Base-by-base conservation (phyloP, 2,113 vertebrate genomes). In the Rattus norvegicus region DNA sequence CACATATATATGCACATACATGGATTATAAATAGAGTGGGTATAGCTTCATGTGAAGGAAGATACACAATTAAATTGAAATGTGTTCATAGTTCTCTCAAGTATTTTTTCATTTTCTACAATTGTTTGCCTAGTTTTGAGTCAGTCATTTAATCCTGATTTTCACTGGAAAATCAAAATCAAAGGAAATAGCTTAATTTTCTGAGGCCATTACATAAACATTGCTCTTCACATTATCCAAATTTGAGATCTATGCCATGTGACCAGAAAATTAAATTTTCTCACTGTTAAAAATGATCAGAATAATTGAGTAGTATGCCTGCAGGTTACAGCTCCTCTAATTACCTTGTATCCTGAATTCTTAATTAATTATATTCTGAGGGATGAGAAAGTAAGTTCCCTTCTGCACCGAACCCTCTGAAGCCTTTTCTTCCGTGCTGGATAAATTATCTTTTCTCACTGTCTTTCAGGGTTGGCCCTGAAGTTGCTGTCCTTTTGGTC, bases 331-430 rank as follows among this genome's bases (percentile, higher is more conserved):
- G 94, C 81, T 94, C 93, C 90, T 96, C 91, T 97, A 97, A 98
- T 96, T 97, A 96, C 87, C 88, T 94, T 94, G 36, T 72, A 94
- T 96, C 75, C 75, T 96, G 95, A 97, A 96, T 97, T 96, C 94
- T 97, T 97, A 96, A 97, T 97, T 97, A 97, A 96, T 97, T 97
- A 85, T 97, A 96, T 96, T 97, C 93, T 63, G 59, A 94, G 91
- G 90, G 65, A 56, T 26, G 83, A 30, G 43, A 81, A 92, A 79
- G 52, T 8, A 24, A 76, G n/a, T 54, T 59, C n/a, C 69, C 95
- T 88, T 97, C 92, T 81, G 84, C 56, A 95, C 52, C 30, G 73
- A 85, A 84, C 47, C 54, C 59, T 72, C 83, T 30, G 76, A 47
- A 95, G 39, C 12, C 70, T 36, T 19, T 5, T 95, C 69, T 91